These are phyloP conservation scores for Thera obeliscata DNA, from an alignment of 2,888 invertebrate genomes.

Conservation along the genomic window DNA sequence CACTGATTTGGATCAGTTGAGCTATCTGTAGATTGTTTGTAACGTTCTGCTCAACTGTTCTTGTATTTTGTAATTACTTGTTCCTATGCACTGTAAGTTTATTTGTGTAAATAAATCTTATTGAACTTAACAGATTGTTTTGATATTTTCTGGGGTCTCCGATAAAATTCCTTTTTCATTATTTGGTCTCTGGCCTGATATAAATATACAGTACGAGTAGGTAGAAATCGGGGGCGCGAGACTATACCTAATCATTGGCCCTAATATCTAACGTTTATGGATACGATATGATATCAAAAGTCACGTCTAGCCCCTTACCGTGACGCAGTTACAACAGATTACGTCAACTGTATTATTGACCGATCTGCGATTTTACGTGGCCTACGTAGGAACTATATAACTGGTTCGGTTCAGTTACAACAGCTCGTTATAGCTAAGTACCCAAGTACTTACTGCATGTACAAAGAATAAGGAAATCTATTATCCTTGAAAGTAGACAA, in stretches of 20 bases:
- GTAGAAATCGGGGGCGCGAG: too few species aligned
- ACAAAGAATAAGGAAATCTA: constrained; percentile 45
- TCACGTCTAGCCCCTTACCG: constrained; percentile 12
- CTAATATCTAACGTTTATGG: background rate
- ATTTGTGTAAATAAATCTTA: too few species aligned
- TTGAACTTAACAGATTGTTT: too few species aligned
- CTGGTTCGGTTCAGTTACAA: background rate
- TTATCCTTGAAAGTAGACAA: constrained; percentile 37
- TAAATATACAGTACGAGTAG: too few species aligned
- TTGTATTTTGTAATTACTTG: too few species aligned
- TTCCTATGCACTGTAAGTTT: too few species aligned
- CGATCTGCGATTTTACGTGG: constrained; percentile 8
- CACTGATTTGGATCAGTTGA: too few species aligned
- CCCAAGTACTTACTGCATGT: constrained; percentile 8
- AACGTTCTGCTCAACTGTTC: too few species aligned
- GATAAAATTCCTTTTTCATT: too few species aligned
- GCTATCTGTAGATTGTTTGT: too few species aligned
- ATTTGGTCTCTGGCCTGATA: too few species aligned
- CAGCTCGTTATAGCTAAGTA: constrained; percentile 1
- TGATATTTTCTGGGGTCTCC: too few species aligned
- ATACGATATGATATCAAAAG: background rate
- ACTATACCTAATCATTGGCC: background rate
- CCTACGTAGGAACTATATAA: background rate
- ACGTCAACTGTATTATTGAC: constrained; percentile 12
- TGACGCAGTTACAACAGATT: constrained; percentile 8